These are phyloP conservation scores for Gnatocerus cornutus DNA, from an alignment of 2,888 invertebrate genomes.

Conservation along the genomic window DNA sequence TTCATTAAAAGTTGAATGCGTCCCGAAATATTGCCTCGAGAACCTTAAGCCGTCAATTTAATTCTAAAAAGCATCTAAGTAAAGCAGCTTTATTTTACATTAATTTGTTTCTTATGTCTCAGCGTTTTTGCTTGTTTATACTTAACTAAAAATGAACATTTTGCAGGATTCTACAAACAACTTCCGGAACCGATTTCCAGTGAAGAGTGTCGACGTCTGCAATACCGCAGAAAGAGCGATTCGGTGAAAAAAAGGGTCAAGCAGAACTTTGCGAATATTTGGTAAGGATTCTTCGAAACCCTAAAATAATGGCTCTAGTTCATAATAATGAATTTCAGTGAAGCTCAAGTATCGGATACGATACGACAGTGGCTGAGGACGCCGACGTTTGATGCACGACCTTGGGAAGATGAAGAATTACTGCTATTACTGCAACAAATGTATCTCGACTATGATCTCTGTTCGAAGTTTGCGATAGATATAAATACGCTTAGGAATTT, in stretches of 20 bases:
- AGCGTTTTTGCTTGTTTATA: slow-evolving; percentile 1
- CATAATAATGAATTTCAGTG: slow-evolving; percentile 70
- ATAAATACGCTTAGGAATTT: slow-evolving; percentile 80
- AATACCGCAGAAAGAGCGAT: slow-evolving; percentile 77
- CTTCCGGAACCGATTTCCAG: slow-evolving; percentile 76
- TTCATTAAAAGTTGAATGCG: slow-evolving; percentile 41
- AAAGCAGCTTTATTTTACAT: slow-evolving; percentile 33
- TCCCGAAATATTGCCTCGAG: slow-evolving; percentile 31
- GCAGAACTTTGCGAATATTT: slow-evolving; percentile 76
- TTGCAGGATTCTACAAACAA: slow-evolving; percentile 76
- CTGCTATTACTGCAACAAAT: slow-evolving; percentile 85
- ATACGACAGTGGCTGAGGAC: slow-evolving; percentile 78
- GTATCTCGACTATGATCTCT: slow-evolving; percentile 85
- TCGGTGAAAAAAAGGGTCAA: slow-evolving; percentile 75
- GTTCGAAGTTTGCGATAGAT: slow-evolving; percentile 84
- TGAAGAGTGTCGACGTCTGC: slow-evolving; percentile 74
- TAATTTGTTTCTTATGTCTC: slow-evolving; percentile 23
- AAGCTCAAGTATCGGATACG: slow-evolving; percentile 77
- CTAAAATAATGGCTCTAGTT: slow-evolving; percentile 28
- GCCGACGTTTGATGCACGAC: slow-evolving; percentile 86
- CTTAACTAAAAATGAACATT: background rate
- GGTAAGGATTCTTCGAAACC: slow-evolving; percentile 70
- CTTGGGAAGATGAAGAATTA: slow-evolving; percentile 88
- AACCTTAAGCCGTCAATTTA: slow-evolving; percentile 40
- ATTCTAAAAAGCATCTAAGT: slow-evolving; percentile 27